phyloP scores from a whole-genome alignment of 1,140 invertebrate species.

The Pseudomyrmex concolor region DNA sequence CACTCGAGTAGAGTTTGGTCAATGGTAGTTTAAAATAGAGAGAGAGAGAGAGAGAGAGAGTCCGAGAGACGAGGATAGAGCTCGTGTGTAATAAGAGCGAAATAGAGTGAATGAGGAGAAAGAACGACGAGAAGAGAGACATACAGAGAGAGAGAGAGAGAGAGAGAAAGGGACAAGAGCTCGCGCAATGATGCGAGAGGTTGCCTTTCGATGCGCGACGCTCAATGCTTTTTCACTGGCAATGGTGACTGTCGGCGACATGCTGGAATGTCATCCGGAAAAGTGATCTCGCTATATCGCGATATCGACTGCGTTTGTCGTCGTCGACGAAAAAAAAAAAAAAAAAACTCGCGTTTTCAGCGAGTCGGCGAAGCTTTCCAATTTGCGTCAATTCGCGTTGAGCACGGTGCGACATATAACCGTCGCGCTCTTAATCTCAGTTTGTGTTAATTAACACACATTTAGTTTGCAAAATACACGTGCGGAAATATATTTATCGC shows the following conservation, averaged over 20 bases:
- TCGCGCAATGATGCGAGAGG: conserved; percentile 65
- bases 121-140: conserved; percentile 5
- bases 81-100: conserved; percentile 49
- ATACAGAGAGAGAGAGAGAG: not conserved
- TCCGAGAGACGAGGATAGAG: conserved; percentile 32
- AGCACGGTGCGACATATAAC: no score
- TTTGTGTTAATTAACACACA: no score
- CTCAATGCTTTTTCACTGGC: conserved; percentile 68
- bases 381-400: not conserved
- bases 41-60: conserved; percentile 37
- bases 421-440: no score
- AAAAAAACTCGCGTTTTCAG: no score
- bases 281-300: conserved; percentile 14
- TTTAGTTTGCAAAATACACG: no score
- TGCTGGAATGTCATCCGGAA: conserved; percentile 23
- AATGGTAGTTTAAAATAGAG: conserved; percentile 82
- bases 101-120: conserved; percentile 30
- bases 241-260: conserved; percentile 35
- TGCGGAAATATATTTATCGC: no score
- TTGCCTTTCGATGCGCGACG: conserved; percentile 66
- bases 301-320: conserved; percentile 20
- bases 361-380: not conserved
- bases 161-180: conserved; percentile 19
- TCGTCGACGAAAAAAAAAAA: not conserved
- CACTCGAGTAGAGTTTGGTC: conserved; percentile 79